Evolutionary conservation across 2,797 vertebrate genomes (phyloP).

Genomic region (Hoplostethus mediterraneus): DNA sequence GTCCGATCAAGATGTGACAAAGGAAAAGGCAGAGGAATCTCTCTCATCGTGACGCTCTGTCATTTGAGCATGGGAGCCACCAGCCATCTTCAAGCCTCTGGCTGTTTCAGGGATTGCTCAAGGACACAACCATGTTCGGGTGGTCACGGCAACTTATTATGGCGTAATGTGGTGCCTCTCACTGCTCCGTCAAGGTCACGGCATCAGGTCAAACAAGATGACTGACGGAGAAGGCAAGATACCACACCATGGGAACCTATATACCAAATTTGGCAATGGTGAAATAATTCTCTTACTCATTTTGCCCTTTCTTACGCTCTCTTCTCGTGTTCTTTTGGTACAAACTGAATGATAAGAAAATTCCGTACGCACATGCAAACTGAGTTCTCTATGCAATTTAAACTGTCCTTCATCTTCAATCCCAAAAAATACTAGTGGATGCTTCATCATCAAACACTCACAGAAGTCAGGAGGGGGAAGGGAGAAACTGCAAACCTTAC

Average conservation of each 20-base stretch:
- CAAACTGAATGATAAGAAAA: not conserved
- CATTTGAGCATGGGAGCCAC: not conserved
- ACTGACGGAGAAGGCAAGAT: not conserved
- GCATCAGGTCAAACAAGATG: constrained; percentile 8
- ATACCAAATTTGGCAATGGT: not conserved
- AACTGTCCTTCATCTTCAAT: not conserved
- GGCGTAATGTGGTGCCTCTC: constrained; percentile 26
- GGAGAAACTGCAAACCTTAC: constrained; percentile 23
- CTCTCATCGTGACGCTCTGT: not conserved
- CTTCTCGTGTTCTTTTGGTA: no score
- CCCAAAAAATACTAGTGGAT: not conserved
- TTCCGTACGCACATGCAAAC: not conserved
- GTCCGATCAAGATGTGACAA: constrained; percentile 13
- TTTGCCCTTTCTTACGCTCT: no score
- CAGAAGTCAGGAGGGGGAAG: not conserved
- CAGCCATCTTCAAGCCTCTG: not conserved
- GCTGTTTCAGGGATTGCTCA: not conserved
- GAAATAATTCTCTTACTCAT: not conserved
- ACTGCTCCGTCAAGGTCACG: constrained; percentile 38
- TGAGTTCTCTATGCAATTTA: not conserved
- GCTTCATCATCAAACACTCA: constrained; percentile 10
- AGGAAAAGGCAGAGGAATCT: constrained; percentile 8
- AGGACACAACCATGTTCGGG: not conserved
- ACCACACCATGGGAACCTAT: not conserved
- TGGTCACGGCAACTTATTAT: constrained; percentile 19